Conservation (phyloP, 2,113 vertebrate species). For the Heterocephalus glaber region DNA sequence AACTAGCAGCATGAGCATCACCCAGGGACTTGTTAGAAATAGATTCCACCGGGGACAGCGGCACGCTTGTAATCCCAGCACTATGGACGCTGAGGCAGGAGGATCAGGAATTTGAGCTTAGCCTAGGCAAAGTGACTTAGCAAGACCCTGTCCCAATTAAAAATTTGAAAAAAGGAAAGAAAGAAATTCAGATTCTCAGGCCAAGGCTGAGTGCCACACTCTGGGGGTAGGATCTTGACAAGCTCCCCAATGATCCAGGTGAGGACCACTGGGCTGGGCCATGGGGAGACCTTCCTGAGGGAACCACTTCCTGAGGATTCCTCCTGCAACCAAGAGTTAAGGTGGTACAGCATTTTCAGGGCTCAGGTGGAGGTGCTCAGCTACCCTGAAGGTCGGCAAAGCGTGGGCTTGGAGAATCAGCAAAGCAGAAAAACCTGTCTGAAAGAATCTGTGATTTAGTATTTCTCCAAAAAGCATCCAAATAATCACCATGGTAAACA, state of each 20-base stretch:
- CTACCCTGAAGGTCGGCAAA: background rate
- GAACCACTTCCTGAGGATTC: background rate
- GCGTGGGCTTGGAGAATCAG: background rate
- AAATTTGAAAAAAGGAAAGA: background rate
- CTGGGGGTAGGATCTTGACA: background rate
- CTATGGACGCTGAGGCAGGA: background rate
- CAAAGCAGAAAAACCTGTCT: background rate
- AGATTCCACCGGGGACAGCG: background rate
- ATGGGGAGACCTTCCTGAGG: accelerated
- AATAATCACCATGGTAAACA: background rate
- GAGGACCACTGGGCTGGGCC: background rate
- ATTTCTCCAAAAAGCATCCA: background rate
- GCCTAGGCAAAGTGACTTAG: background rate
- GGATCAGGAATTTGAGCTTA: background rate
- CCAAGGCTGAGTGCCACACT: background rate
- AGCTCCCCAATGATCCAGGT: background rate
- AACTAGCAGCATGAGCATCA: background rate
- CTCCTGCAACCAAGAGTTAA: background rate
- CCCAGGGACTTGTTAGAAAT: background rate
- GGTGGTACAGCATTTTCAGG: accelerated
- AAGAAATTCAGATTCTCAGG: background rate
- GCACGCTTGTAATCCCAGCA: background rate
- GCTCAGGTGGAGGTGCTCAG: accelerated
- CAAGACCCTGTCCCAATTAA: background rate
- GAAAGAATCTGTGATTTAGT: background rate